Percentiles rank a stretch among this genome's conserved stretches.
Conservation (phyloP, 92 coral and sea anemone genomes). For the Heliopora coerulea region DNA sequence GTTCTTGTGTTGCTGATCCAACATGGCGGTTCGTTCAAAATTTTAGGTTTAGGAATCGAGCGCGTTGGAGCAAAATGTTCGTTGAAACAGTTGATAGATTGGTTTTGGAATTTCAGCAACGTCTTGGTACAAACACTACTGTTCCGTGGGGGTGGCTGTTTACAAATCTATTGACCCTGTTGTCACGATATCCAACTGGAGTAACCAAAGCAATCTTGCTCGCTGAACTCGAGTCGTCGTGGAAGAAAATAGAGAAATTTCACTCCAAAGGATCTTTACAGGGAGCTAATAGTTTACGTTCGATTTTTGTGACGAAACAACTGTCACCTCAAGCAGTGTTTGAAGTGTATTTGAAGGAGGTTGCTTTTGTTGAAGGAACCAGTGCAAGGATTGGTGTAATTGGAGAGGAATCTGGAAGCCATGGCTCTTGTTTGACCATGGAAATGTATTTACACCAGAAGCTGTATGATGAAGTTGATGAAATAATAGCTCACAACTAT, state of each 20-base stretch:
- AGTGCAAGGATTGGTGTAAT: constrained; percentile 75
- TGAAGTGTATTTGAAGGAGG: constrained; percentile 73
- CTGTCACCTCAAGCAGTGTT: constrained; percentile 76
- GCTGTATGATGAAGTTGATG: constrained; percentile 63
- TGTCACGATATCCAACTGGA: constrained; percentile 89
- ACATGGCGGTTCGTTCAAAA: no score
- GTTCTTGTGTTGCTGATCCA: no score
- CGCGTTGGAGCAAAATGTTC: constrained; percentile 31
- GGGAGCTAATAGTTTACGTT: constrained; percentile 58
- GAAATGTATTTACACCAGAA: constrained; percentile 94
- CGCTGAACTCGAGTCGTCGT: constrained; percentile 86
- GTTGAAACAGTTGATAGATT: constrained; percentile 23
- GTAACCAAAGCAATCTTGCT: constrained; percentile 87
- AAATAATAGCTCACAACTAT: constrained; percentile 43
- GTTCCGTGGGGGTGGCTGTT: constrained; percentile 92
- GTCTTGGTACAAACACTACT: constrained; percentile 2
- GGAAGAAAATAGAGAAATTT: constrained; percentile 69
- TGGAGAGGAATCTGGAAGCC: constrained; percentile 31
- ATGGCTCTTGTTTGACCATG: constrained; percentile 48
- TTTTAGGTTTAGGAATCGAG: no score
- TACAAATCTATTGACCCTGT: constrained; percentile 63
- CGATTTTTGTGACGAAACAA: constrained; percentile 67
- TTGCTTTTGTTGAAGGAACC: constrained; percentile 71
- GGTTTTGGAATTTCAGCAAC: constrained; percentile 15
- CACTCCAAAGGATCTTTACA: constrained; percentile 59